Evolutionary conservation across 92 coral and sea anemone genomes (phyloP), one percentile per base, ranked within the genome.

Genomic region (Parazoanthus atlanticus): DNA sequence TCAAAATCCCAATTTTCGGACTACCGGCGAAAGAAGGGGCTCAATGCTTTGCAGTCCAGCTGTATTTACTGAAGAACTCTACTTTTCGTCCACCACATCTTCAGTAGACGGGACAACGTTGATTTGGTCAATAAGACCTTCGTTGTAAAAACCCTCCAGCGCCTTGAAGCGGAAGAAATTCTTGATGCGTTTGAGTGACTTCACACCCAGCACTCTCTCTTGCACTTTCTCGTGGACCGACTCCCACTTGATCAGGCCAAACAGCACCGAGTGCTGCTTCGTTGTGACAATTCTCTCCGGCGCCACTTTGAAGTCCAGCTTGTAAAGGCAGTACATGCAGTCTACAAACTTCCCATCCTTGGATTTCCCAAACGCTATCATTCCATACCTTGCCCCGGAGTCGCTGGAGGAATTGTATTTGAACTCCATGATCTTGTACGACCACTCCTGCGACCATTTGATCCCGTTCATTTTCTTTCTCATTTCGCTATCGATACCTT

Each of bases 251-350:
- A 88, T 0, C 33, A 88, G 56, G 74, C 90, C 90, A 28, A 58
- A 88, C 80, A 88, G 32, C 16, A 64, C 72, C 36, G 90, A 88
- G 69, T 88, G 90, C 70, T 89, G 52, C 40, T 89, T 85, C 69
- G 0, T 89, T 65, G 92, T 89, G 80, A 89, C 54, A 61, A 89
- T 89, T 61, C 89, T 78, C 86, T 89, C 86, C 36, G 89, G 92
- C 21, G 92, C 92, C 1, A 89, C 89, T 78, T 89, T 89, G 85
- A 89, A 89, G 80, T 89, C 89, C 49, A 89, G 92, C 79, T 89
- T 89, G 86, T 89, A 89, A 61, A 89, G 92, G 92, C 92, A 89
- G 89, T 89, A 89, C 92, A 89, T 89, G 74, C 92, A 89, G 85
- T 89, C 92, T 17, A 89, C 92, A 28, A 85, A 85, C 86, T 85